phyloP scores from a whole-genome alignment of 2,888 invertebrate genomes.

The Drosophila paracracens region DNA sequence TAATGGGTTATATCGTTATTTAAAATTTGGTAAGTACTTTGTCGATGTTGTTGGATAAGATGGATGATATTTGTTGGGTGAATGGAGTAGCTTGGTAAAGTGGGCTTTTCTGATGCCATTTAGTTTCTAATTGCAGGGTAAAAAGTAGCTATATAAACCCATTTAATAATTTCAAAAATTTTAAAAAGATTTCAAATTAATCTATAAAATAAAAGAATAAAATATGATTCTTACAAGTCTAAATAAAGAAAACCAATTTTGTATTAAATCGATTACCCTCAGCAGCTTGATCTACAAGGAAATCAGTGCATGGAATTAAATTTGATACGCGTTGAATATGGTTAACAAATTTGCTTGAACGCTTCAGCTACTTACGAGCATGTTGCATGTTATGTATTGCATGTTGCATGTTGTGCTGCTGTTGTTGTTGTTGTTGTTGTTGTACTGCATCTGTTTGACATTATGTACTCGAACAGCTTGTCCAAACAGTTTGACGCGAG shows the following conservation, averaged over 20 bases:
- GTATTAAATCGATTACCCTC: neutral
- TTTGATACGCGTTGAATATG: neutral
- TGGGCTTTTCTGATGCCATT: neutral
- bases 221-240: neutral
- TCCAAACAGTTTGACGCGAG: conserved; percentile 66
- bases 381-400: conserved; percentile 5
- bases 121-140: neutral
- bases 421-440: conserved; percentile 23
- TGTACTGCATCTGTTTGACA: conserved; percentile 55
- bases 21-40: neutral
- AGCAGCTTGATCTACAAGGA: neutral
- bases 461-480: conserved; percentile 59
- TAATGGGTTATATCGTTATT: neutral
- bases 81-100: neutral
- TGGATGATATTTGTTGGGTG: neutral
- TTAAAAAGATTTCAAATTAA: neutral
- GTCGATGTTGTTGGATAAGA: neutral
- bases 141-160: neutral
- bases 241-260: neutral
- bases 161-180: neutral
- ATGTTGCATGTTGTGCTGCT: conserved; percentile 12
- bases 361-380: neutral
- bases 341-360: conserved; percentile 2
- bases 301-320: neutral
- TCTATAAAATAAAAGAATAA: no score